Base-by-base conservation (phyloP, 2,888 invertebrate genomes). In the Eupithecia inturbata region DNA sequence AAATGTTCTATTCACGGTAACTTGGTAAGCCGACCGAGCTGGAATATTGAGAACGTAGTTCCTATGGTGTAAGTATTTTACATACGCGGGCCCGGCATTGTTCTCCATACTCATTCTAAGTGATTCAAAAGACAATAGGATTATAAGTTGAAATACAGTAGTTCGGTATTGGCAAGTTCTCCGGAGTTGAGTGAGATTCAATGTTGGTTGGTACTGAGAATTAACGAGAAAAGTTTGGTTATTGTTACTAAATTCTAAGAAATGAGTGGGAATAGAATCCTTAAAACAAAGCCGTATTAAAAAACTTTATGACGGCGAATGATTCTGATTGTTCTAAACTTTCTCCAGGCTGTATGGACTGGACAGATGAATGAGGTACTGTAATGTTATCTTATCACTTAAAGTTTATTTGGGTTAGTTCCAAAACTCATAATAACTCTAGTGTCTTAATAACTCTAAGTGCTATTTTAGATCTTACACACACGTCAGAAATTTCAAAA, bases 21-120 rank as follows among this genome's bases (percentile, higher is more conserved):
- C 75, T 79, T 74, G 73, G 73, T 68, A 77, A 81, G 75, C 78
- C 82, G n/a, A 12, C 36, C 28, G 64, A 53, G 53, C 16, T 12
- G 78, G 82, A 81, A 86, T 85, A 84, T 84, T 84, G 85, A 68
- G 81, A 85, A 82, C 77, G 80, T 67, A 67, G 73, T 74, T 77
- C 77, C 70, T 79, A 77, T 26, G 57, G 57, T 57, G n/a, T 57
- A 53, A 22, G 76, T 84, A 84, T 82, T 85, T 84, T 82, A 83
- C 83, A 80, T 82, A 82, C 78, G 57, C 31, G 82, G 79, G 22
- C 10, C 68, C 76, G 80, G 81, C 82, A 87, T 89, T 89, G 88
- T 90, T 89, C 89, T 85, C 84, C 77, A 82, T 86, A 87, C 83
- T 77, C 68, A 68, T 77, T 78, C 82, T 85, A 86, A 84, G 84